Conservation (phyloP, 92 coral and sea anemone species). For the Phenganax stokvisi region DNA sequence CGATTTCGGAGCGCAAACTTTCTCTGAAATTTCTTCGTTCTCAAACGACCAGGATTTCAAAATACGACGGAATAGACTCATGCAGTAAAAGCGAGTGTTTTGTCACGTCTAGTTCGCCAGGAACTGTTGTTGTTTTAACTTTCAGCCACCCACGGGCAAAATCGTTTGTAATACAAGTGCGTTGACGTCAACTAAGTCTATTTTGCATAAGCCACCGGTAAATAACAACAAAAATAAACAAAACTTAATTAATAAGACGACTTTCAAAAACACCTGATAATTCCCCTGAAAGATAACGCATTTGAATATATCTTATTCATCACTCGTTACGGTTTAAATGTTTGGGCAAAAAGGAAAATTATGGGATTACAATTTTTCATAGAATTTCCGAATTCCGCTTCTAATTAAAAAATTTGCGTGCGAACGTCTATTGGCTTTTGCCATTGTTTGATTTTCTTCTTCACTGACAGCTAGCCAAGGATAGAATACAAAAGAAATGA, state of each 20-base stretch:
- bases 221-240: constrained; percentile 99
- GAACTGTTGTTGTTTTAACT: constrained; percentile 11
- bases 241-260: constrained; percentile 38
- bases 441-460: background rate
- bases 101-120: constrained; percentile 18
- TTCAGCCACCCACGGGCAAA: constrained; percentile 39
- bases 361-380: background rate
- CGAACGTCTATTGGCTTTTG: background rate
- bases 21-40: background rate
- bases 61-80: background rate
- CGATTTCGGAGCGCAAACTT: background rate
- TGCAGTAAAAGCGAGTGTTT: constrained; percentile 4
- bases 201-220: constrained; percentile 70
- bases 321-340: too few species aligned
- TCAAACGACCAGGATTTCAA: background rate
- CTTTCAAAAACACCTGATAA: background rate
- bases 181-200: constrained; percentile 27
- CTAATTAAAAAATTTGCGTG: background rate
- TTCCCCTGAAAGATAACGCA: background rate
- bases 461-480: constrained; percentile 4
- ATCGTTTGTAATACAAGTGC: constrained; percentile 25
- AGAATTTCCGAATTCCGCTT: constrained; percentile 16
- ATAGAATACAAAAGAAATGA: constrained; percentile 20
- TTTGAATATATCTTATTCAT: background rate
- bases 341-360: background rate